These are phyloP conservation scores for Tetragnatha versicolor DNA, from an alignment of 1,140 invertebrate genomes.

Conservation along the genomic window DNA sequence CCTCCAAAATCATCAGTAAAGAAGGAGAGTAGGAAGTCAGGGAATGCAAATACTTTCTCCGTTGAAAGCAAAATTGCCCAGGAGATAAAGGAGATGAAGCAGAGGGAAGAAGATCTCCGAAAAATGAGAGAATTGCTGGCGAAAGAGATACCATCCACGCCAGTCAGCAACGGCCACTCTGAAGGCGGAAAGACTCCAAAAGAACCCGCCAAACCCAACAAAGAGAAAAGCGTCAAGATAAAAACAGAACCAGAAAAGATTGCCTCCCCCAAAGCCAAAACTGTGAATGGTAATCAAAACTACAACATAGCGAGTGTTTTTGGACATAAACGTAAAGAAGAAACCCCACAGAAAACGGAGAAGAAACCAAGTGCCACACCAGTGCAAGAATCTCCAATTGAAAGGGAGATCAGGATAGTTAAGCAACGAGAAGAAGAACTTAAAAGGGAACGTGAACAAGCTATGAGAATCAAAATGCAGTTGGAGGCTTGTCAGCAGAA, in stretches of 20 bases:
- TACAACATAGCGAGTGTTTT: slow-evolving; percentile 41
- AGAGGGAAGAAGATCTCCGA: slow-evolving; percentile 35
- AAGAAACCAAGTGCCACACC: slow-evolving; percentile 8
- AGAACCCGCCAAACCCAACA: background rate
- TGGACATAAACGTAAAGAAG: slow-evolving; percentile 22
- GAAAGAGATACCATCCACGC: slow-evolving; percentile 25
- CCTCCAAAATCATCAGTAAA: no score
- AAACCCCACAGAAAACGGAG: background rate
- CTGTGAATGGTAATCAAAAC: background rate
- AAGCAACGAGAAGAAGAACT: slow-evolving; percentile 42
- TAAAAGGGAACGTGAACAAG: slow-evolving; percentile 26
- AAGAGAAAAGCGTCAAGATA: background rate
- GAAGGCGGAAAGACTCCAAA: background rate
- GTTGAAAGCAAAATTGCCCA: slow-evolving; percentile 42
- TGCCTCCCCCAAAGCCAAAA: background rate
- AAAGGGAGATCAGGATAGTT: slow-evolving; percentile 42
- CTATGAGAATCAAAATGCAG: slow-evolving; percentile 26
- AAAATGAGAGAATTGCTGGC: slow-evolving; percentile 32
- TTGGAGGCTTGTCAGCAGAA: slow-evolving; percentile 8
- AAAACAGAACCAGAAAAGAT: background rate
- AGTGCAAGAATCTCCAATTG: slow-evolving; percentile 22
- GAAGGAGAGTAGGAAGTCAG: background rate
- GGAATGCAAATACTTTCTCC: background rate
- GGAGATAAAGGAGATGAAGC: slow-evolving; percentile 49
- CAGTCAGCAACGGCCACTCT: background rate